Conservation (phyloP, 2,888 invertebrate species). For the Perizoma affinitatum region DNA sequence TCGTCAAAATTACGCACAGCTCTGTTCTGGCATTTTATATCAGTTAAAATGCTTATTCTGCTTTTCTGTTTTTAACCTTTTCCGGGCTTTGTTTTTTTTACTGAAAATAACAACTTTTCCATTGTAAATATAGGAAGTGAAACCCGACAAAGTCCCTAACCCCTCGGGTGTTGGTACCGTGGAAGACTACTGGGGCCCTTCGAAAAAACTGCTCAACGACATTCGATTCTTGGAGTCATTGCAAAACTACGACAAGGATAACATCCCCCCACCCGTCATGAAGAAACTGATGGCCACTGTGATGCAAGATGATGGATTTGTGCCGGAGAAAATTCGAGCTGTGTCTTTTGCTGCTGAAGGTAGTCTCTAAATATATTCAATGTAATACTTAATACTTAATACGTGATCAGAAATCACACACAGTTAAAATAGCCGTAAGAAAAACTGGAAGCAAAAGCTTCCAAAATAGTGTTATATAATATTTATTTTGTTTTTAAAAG, state of each 20-base stretch:
- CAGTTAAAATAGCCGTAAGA: no score
- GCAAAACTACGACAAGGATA: constrained; percentile 96
- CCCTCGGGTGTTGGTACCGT: constrained; percentile 92
- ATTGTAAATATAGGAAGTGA: constrained; percentile 84
- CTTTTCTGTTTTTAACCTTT: no score
- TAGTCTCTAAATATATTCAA: constrained; percentile 39
- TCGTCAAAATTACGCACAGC: constrained; percentile 6
- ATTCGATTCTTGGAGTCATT: constrained; percentile 95
- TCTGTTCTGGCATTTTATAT: neutral
- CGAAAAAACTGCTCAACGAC: constrained; percentile 94
- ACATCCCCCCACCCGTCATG: constrained; percentile 93
- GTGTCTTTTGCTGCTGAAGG: constrained; percentile 96
- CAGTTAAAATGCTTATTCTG: no score
- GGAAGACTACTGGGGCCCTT: constrained; percentile 97
- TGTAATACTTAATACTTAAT: neutral
- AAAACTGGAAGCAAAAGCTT: no score
- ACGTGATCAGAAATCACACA: no score
- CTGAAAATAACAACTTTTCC: neutral
- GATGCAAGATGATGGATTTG: constrained; percentile 93
- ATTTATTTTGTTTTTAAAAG: no score
- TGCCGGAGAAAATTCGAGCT: constrained; percentile 94
- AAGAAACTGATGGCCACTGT: constrained; percentile 92
- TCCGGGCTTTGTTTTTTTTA: neutral
- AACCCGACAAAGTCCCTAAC: constrained; percentile 94
- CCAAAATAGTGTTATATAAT: no score